These are phyloP conservation scores for Embidobia sp. DNA, from an alignment of 2,888 invertebrate genomes.

Conservation along the genomic window DNA sequence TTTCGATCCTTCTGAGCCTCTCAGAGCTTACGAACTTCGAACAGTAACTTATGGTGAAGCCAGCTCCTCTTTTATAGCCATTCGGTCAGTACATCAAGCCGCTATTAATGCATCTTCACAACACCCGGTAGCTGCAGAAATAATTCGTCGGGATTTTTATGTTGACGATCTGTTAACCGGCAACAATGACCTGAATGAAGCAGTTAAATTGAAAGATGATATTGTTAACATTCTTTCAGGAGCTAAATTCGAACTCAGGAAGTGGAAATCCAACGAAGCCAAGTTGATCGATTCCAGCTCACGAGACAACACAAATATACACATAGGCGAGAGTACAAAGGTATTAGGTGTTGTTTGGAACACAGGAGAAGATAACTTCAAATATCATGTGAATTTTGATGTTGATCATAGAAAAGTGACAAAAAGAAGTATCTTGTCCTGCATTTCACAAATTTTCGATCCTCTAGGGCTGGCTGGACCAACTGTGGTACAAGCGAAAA, in stretches of 20 bases:
- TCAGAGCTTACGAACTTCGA: slow-evolving; percentile 40
- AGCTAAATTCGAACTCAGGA: slow-evolving; percentile 44
- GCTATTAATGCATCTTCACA: not conserved
- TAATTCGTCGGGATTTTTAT: slow-evolving; percentile 21
- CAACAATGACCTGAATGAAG: not conserved
- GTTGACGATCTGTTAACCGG: slow-evolving; percentile 30
- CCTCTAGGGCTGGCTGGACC: slow-evolving; percentile 5
- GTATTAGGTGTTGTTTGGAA: not conserved
- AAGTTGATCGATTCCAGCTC: not conserved
- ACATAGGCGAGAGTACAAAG: slow-evolving; percentile 2
- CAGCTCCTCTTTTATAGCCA: slow-evolving; percentile 29
- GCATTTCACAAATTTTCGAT: slow-evolving; percentile 8
- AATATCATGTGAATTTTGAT: not conserved
- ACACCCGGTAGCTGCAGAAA: not conserved
- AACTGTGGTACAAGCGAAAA: not conserved
- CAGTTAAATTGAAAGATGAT: not conserved
- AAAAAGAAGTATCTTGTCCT: not conserved
- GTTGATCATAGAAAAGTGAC: not conserved
- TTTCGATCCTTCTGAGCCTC: slow-evolving; percentile 19
- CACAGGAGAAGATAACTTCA: slow-evolving; percentile 4
- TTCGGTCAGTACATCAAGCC: slow-evolving; percentile 18
- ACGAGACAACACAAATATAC: not conserved
- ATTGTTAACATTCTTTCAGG: slow-evolving; percentile 2
- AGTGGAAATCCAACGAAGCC: slow-evolving; percentile 26
- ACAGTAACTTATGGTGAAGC: slow-evolving; percentile 46